phyloP scores from a whole-genome alignment of 2,888 invertebrate species.

The Eilema caniola region DNA sequence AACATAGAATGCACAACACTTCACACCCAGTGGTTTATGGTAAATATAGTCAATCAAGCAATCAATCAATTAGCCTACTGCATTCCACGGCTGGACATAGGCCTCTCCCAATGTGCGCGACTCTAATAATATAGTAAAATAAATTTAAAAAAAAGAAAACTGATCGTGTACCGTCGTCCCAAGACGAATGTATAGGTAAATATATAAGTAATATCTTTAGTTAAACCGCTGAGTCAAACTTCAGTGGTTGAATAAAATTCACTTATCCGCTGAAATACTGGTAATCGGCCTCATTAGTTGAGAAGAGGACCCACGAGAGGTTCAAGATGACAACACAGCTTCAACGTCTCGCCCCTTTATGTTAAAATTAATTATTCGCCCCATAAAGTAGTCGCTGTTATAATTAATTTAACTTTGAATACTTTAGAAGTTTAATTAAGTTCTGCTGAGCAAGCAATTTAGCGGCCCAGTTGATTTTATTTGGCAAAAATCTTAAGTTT shows the following conservation, averaged over 20 bases:
- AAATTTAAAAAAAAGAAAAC: too few relatives aligned
- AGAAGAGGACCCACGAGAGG: slow-evolving; percentile 4
- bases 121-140: too few relatives aligned
- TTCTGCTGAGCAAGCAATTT: slow-evolving; percentile 44
- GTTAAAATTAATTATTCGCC: slow-evolving; percentile 47
- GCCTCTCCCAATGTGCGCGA: too few relatives aligned
- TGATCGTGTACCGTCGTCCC: too few relatives aligned
- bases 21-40: too few relatives aligned
- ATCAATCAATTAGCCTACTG: too few relatives aligned
- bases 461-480: slow-evolving; percentile 32
- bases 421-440: slow-evolving; percentile 53
- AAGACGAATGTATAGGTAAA: too few relatives aligned
- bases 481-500: slow-evolving; percentile 24
- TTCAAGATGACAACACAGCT: slow-evolving; percentile 24
- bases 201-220: too few relatives aligned
- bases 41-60: too few relatives aligned
- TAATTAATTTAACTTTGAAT: slow-evolving; percentile 55
- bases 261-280: slow-evolving; percentile 8
- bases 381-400: slow-evolving; percentile 42
- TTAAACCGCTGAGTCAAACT: background rate
- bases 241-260: background rate
- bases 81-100: too few relatives aligned
- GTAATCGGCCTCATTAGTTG: slow-evolving; percentile 19
- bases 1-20: too few relatives aligned
- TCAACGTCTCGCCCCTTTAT: slow-evolving; percentile 31